Conservation (phyloP, 2,113 vertebrate species). For the rabbit (Oryctolagus cuniculus) region DNA sequence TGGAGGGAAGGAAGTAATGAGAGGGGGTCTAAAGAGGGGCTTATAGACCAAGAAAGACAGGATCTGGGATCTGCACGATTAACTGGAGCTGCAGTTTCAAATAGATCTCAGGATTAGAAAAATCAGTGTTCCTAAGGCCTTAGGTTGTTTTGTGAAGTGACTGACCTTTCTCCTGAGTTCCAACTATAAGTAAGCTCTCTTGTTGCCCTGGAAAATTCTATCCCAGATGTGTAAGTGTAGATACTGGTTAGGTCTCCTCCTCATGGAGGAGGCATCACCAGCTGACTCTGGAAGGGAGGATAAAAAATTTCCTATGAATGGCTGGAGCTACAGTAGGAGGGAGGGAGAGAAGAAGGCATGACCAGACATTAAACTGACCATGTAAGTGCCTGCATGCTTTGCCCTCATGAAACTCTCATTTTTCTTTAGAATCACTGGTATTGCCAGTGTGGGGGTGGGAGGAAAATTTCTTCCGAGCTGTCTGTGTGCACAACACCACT, state of each 20-base stretch:
- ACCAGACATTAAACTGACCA: background rate
- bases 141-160: background rate
- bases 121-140: background rate
- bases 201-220: background rate
- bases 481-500: background rate
- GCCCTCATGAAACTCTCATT: background rate
- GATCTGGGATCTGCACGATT: background rate
- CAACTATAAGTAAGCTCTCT: slow-evolving; percentile 15
- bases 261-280: background rate
- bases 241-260: background rate
- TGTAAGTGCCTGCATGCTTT: background rate
- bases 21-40: background rate
- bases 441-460: background rate
- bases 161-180: background rate
- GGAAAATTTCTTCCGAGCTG: background rate
- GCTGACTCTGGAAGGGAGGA: background rate
- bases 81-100: background rate
- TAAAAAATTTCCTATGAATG: background rate
- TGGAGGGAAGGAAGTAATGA: background rate
- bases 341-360: background rate
- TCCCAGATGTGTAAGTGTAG: background rate
- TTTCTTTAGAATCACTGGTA: background rate
- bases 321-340: background rate
- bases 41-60: background rate
- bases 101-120: background rate